A percentile compares a stretch with the other conserved stretches of the same genome.
These are phyloP conservation scores for Blastobasis lacticolella DNA, from an alignment of 2,888 invertebrate genomes.

Conservation along the genomic window DNA sequence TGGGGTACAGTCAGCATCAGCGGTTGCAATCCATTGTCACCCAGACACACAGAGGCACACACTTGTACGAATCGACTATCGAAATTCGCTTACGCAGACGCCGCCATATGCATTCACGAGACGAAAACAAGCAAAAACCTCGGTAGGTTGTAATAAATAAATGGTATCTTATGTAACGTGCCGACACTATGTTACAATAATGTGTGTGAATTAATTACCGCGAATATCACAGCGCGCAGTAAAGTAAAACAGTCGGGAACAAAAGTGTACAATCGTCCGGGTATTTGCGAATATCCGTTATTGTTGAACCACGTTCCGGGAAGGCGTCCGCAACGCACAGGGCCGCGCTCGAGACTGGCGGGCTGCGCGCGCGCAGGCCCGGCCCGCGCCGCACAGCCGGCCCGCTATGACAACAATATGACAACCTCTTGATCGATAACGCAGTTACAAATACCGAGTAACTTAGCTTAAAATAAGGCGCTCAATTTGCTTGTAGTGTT, in stretches of 20 bases:
- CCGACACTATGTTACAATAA: conserved; percentile 18
- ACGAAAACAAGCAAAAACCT: conserved; percentile 2
- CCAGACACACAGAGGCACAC: not conserved
- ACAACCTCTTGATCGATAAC: conserved; percentile 50
- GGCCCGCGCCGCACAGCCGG: conserved; percentile 2
- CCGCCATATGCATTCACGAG: conserved; percentile 5
- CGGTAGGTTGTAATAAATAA: conserved; percentile 16
- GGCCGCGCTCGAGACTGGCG: conserved; percentile 25
- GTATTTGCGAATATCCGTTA: conserved; percentile 47
- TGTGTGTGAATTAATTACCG: conserved; percentile 22
- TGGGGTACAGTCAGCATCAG: too few species aligned
- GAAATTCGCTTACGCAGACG: not conserved
- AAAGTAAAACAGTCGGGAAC: conserved; percentile 27
- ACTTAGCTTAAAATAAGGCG: too few species aligned
- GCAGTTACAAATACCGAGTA: too few species aligned
- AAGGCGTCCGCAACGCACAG: conserved; percentile 35
- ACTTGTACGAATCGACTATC: not conserved
- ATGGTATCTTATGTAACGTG: conserved; percentile 17
- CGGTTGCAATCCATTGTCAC: too few species aligned
- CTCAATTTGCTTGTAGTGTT: too few species aligned
- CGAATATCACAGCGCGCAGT: conserved; percentile 17
- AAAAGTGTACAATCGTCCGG: conserved; percentile 50
- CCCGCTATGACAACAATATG: conserved; percentile 14
- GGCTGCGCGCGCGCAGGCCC: conserved; percentile 16
- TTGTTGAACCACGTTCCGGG: conserved; percentile 22